A percentile compares a stretch with the other conserved stretches of the same genome.
phyloP scores from a whole-genome alignment of 2,797 vertebrate species.

The Helicolenus hilgendorfi region DNA sequence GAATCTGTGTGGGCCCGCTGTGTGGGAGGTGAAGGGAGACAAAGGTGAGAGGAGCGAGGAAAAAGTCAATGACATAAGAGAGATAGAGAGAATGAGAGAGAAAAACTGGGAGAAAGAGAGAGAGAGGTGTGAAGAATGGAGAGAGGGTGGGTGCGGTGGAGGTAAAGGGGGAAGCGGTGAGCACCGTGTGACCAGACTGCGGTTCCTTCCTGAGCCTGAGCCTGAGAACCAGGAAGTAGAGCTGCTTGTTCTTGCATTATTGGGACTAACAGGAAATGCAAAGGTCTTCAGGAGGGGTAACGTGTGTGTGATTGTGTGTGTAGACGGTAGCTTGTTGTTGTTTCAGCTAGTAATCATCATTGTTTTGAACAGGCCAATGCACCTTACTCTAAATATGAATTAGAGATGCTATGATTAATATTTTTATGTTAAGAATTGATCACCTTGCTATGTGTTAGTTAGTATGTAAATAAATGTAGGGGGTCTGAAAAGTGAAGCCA shows the following conservation, averaged over 20 bases:
- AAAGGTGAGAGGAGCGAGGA: conserved; percentile 38
- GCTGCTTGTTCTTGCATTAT: conserved; percentile 89
- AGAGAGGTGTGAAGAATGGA: conserved; percentile 44
- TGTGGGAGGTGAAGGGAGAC: conserved; percentile 49
- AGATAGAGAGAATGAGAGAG: conserved; percentile 1
- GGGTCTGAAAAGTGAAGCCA: too few species aligned
- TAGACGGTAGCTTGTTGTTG: conserved; percentile 23
- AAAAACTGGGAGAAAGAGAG: background rate
- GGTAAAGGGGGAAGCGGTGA: conserved; percentile 56
- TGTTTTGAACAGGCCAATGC: background rate
- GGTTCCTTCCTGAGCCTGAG: conserved; percentile 88
- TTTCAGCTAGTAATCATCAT: conserved; percentile 18
- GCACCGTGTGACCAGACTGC: conserved; percentile 91
- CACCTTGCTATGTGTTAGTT: background rate
- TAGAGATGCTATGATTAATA: background rate
- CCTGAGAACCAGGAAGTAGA: conserved; percentile 91
- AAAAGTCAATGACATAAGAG: conserved; percentile 52
- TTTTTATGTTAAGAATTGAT: background rate
- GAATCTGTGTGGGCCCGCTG: conserved; percentile 52
- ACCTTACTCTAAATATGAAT: background rate
- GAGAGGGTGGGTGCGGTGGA: conserved; percentile 36
- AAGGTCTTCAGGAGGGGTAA: conserved; percentile 86
- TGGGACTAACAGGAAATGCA: conserved; percentile 91
- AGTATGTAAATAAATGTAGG: too few species aligned
- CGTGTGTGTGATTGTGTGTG: conserved; percentile 51